These are phyloP conservation scores for Channa maculata DNA, from an alignment of 2,113 vertebrate species.

Conservation along the genomic window DNA sequence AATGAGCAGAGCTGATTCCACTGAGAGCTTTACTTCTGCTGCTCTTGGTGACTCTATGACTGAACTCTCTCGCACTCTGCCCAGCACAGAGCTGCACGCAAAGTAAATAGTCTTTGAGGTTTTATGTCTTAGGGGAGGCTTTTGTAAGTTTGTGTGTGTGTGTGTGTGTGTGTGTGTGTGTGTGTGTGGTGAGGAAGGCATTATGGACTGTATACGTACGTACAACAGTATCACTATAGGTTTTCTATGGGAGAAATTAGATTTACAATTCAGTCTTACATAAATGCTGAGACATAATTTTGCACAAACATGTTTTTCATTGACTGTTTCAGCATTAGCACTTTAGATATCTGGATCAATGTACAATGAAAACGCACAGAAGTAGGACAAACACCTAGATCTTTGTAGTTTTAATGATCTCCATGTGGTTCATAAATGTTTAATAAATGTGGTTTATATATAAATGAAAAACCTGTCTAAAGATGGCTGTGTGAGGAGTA, in stretches of 20 bases:
- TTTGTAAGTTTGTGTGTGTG: constrained; percentile 20
- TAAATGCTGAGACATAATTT: not conserved
- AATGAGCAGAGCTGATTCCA: constrained; percentile 68
- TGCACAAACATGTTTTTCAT: too few relatives aligned
- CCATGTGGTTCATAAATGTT: too few relatives aligned
- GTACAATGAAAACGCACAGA: too few relatives aligned
- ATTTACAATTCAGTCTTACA: not conserved
- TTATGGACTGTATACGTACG: not conserved
- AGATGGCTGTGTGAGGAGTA: too few relatives aligned
- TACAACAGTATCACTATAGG: not conserved
- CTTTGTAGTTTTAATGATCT: too few relatives aligned
- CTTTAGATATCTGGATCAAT: too few relatives aligned
- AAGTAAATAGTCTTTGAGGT: constrained; percentile 55
- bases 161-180: constrained; percentile 27
- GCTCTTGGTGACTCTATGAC: constrained; percentile 42
- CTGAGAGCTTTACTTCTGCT: constrained; percentile 37
- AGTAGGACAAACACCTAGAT: too few relatives aligned
- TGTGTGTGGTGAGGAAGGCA: constrained; percentile 2
- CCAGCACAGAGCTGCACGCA: constrained; percentile 31
- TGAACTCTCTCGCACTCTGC: constrained; percentile 57
- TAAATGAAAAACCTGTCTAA: too few relatives aligned
- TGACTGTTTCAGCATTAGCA: too few relatives aligned
- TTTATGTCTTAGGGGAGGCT: constrained; percentile 36
- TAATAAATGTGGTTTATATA: too few relatives aligned
- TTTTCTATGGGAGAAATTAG: not conserved